A percentile compares a stretch with the other conserved stretches of the same genome.
phyloP scores from a whole-genome alignment of 2,113 vertebrate species.

The Toxotes chatareus region DNA sequence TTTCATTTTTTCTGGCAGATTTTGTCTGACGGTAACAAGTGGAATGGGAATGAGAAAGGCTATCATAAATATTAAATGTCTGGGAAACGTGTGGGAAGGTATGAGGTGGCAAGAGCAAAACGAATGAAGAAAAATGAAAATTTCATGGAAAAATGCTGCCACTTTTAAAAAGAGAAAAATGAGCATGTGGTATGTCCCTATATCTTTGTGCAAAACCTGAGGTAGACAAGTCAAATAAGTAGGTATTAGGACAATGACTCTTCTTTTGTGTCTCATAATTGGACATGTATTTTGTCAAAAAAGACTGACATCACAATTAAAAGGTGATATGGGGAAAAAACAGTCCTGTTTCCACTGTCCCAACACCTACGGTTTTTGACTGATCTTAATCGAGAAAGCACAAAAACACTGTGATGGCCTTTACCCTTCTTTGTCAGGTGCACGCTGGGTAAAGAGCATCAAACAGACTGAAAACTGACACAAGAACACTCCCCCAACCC shows the following conservation, averaged over 20 bases:
- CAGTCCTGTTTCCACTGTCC: constrained; percentile 24
- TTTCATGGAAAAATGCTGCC: constrained; percentile 25
- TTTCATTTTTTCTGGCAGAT: constrained; percentile 32
- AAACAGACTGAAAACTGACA: constrained; percentile 63
- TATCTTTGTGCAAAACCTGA: constrained; percentile 28
- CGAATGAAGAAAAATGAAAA: constrained; percentile 13
- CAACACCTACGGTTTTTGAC: constrained; percentile 45
- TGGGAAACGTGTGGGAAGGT: constrained; percentile 25
- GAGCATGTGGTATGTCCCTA: constrained; percentile 35
- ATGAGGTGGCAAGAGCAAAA: constrained; percentile 40
- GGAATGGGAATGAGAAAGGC: constrained; percentile 3
- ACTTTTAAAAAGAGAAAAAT: constrained; percentile 29
- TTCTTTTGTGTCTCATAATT: neutral
- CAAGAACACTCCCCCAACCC: constrained; percentile 26
- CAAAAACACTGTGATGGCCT: constrained; percentile 45
- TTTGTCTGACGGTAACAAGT: constrained; percentile 19
- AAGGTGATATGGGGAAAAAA: neutral
- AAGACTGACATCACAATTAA: neutral
- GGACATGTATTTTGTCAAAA: neutral
- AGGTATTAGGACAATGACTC: constrained; percentile 42
- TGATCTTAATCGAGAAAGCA: constrained; percentile 3
- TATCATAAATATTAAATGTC: constrained; percentile 7
- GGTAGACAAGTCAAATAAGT: constrained; percentile 10
- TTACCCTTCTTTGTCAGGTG: constrained; percentile 46
- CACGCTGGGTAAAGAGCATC: constrained; percentile 66